Evolutionary conservation across 2,888 invertebrate genomes (phyloP), one percentile per base, ranked within the genome.

Genomic region (Resseliella maxima): DNA sequence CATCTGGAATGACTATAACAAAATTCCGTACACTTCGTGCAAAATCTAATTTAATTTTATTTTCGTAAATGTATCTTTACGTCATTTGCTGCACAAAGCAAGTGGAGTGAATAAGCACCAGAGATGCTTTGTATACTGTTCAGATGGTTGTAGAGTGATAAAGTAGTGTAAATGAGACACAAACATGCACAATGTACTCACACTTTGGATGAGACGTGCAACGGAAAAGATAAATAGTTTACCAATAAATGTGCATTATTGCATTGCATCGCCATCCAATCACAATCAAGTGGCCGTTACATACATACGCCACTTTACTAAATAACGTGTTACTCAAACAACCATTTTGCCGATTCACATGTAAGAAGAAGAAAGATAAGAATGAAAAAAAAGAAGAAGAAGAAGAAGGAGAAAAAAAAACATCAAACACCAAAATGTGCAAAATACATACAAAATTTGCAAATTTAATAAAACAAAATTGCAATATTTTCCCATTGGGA

Each of bases 211-310:
- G 72, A 72, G 72, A 72, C 72, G 35, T 31, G 72, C 72, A 72
- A 72, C 72, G 72, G 72, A 72, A 72, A 72, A 72, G 72, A 72
- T 72, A 72, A 72, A 72, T 72, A 72, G 72, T 72, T 72, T 72
- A 72, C 72, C 72, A 72, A 72, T 72, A 72, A 72, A 72, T 72
- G 72, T 72, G 72, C 72, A 72, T 72, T 72, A 72, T 72, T 72
- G 72, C 72, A 35, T 35, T 72, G 72, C 72, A 72, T 31, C 72
- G 35, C 31, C 72, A 72, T 72, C 72, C 72, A 72, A 72, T 72
- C 72, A 72, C 72, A 72, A 15, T 72, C 31, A 72, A 72, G 72
- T 72, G n/a, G 35, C 35, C 72, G 72, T 72, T 72, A 35, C 72
- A 72, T 18, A 50, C 50, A 50, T 50, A 50, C 21, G 12, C 59